Evolutionary conservation across 2,888 invertebrate genomes (phyloP).

Genomic region (Vanessa cardui): DNA sequence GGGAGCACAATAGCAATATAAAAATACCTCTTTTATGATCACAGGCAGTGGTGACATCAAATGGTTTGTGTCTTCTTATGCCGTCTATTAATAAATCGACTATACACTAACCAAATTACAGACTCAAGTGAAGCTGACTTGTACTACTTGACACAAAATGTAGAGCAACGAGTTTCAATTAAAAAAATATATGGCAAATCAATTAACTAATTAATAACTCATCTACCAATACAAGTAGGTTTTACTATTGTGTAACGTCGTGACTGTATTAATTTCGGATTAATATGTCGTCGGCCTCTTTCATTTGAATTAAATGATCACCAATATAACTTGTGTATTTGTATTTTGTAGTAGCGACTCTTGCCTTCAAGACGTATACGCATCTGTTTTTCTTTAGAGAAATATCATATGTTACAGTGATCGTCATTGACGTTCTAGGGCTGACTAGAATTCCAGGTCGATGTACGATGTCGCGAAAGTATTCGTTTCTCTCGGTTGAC

Average conservation of each 20-base stretch:
- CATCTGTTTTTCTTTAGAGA: not conserved
- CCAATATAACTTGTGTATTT: not conserved
- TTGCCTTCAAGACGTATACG: not conserved
- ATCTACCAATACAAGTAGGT: slow-evolving; percentile 10
- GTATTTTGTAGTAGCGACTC: slow-evolving; percentile 6
- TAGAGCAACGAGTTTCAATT: slow-evolving; percentile 2
- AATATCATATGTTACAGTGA: not conserved
- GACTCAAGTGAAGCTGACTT: not conserved
- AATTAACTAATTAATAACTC: slow-evolving; percentile 17
- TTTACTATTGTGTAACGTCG: slow-evolving; percentile 22
- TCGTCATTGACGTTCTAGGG: slow-evolving; percentile 7
- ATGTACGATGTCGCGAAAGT: slow-evolving; percentile 54
- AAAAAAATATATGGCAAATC: slow-evolving; percentile 19
- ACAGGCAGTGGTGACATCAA: not conserved
- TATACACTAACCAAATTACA: not conserved
- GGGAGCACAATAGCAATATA: not conserved
- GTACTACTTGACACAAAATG: not conserved
- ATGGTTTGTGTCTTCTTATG: not conserved
- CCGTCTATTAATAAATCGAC: not conserved
- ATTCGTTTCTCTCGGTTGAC: slow-evolving; percentile 49
- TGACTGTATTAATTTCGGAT: slow-evolving; percentile 27
- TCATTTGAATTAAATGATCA: slow-evolving; percentile 4
- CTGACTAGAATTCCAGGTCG: slow-evolving; percentile 21
- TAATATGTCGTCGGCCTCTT: slow-evolving; percentile 26
- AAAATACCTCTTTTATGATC: not conserved